Evolutionary conservation across 2,113 vertebrate genomes (phyloP), one percentile per base, ranked within the genome.

Genomic region (Zingel zingel): DNA sequence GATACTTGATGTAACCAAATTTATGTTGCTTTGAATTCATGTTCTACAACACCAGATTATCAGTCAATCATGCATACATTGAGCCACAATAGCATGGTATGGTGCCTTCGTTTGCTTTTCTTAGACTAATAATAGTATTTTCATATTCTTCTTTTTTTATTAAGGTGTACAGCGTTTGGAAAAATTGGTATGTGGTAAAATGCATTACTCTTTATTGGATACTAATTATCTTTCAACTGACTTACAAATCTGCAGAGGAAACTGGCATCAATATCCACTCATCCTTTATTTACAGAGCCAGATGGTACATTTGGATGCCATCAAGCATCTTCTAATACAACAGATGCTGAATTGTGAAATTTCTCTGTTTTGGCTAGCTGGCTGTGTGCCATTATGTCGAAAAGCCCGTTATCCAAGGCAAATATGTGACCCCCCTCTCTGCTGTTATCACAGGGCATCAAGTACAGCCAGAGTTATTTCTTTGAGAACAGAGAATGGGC

Each of bases 241-340:
- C 54, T 84, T 66, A 81, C 66, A 78, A 84, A 77, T 88, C 77
- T 84, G 61, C 56, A 59, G 30, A 82, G 71, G 66, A 71, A 76
- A 81, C 56, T 86, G 84, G 73, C 71, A 82, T 67, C 36, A n/a
- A 69, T 77, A 77, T 65, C 70, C 54, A 72, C 77, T 93, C 88
- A 84, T 88, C 51, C 63, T 81, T 88, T 86, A 89, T 91, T 89
- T 86, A 78, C 88, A 63, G 51, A 84, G 82, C 85, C 90, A 91
- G 87, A 91, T 91, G 89, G 88, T 90, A 67, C n/a, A 6, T 90
- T 91, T 91, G 85, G 85, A 83, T 81, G 48, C 79, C 74, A 82
- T 74, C 61, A 67, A 79, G 65, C 73, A 77, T 81, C 51, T 85
- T 91, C 73, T 83, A 86, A 91, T 85, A 77, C 30, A 91, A 69